Evolutionary conservation across 2,888 invertebrate species (phyloP).

Genomic region (Mamestra brassicae): DNA sequence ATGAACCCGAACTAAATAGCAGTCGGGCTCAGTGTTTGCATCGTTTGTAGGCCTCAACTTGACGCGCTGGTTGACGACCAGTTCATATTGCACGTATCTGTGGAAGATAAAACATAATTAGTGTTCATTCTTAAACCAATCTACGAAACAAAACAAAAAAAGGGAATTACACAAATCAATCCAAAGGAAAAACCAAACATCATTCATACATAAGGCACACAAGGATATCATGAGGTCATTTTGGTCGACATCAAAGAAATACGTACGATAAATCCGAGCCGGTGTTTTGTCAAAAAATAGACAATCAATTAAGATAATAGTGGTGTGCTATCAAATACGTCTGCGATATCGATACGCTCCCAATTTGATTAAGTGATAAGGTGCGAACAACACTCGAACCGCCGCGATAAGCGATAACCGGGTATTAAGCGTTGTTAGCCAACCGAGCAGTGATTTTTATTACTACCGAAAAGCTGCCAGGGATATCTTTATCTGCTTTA

Average conservation of each 20-base stretch:
- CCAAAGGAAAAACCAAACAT: slow-evolving; percentile 5
- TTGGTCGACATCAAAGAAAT: slow-evolving; percentile 78
- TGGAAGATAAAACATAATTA: slow-evolving; percentile 68
- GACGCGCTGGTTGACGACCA: slow-evolving; percentile 67
- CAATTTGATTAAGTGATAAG: slow-evolving; percentile 89
- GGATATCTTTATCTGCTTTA: slow-evolving; percentile 76
- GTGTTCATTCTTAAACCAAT: neutral
- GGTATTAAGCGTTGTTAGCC: slow-evolving; percentile 87
- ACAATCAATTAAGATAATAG: slow-evolving; percentile 90
- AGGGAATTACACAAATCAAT: slow-evolving; percentile 10
- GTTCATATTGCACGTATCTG: slow-evolving; percentile 83
- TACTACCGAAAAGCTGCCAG: slow-evolving; percentile 81
- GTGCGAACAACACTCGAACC: slow-evolving; percentile 86
- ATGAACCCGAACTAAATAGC: slow-evolving; percentile 71
- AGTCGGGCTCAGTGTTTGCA: slow-evolving; percentile 76
- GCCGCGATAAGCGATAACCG: slow-evolving; percentile 85
- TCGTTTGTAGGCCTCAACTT: slow-evolving; percentile 65
- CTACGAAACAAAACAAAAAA: neutral
- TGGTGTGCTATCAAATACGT: slow-evolving; percentile 85
- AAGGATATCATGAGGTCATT: slow-evolving; percentile 64
- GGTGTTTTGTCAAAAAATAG: slow-evolving; percentile 84
- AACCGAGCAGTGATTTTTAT: slow-evolving; percentile 89
- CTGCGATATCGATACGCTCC: slow-evolving; percentile 87
- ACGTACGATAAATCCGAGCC: slow-evolving; percentile 70
- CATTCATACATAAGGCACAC: slow-evolving; percentile 33